Evolutionary conservation across 2,888 invertebrate genomes (phyloP).

Genomic region (Tetheella fluctuosa): DNA sequence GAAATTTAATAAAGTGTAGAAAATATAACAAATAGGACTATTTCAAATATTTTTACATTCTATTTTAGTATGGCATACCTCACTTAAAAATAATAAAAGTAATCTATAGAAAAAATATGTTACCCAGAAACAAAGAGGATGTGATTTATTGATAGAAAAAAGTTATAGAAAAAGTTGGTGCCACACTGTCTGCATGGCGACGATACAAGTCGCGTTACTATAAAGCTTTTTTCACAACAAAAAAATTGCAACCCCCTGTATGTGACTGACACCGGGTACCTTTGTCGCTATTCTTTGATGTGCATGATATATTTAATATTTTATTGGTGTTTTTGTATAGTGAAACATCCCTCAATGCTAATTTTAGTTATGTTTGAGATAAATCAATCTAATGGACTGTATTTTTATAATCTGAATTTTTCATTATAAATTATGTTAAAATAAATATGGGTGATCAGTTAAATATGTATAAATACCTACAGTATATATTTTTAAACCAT

Average conservation of each 20-base stretch:
- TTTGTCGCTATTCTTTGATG: constrained; percentile 65
- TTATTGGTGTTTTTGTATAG: constrained; percentile 2
- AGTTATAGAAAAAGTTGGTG: constrained; percentile 63
- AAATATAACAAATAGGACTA: not conserved
- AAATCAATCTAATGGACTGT: not conserved
- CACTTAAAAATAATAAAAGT: not conserved
- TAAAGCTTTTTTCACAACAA: constrained; percentile 54
- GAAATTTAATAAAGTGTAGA: not conserved
- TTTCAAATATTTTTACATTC: not conserved
- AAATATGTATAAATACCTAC: no score
- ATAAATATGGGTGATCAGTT: no score
- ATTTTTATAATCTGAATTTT: not conserved
- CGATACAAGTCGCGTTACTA: constrained; percentile 43
- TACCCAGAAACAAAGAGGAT: constrained; percentile 39
- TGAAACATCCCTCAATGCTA: not conserved
- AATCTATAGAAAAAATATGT: constrained; percentile 23
- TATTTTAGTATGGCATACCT: not conserved
- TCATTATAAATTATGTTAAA: no score
- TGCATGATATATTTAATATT: constrained; percentile 52
- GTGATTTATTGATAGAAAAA: constrained; percentile 64
- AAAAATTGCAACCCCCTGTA: constrained; percentile 59
- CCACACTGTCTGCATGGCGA: constrained; percentile 63
- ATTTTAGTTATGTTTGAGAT: not conserved
- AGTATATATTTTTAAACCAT: no score
- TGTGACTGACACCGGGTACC: constrained; percentile 51